These are phyloP conservation scores for Heliconius melpomene DNA, from an alignment of 1,140 invertebrate species.

Conservation along the genomic window DNA sequence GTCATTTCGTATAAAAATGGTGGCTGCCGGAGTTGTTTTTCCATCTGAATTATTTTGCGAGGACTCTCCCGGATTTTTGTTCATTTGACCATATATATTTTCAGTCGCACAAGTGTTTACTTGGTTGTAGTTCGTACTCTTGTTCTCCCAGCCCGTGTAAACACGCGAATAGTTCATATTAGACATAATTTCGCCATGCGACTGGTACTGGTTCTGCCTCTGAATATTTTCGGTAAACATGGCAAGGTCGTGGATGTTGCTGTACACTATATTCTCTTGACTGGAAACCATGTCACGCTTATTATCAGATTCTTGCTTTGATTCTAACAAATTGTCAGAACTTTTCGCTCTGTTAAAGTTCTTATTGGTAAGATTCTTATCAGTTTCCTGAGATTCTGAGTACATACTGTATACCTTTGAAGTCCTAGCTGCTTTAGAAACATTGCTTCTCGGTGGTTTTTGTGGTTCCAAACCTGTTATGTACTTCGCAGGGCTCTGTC, in stretches of 20 bases:
- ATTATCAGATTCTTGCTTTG: slow-evolving; percentile 67
- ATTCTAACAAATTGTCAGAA: slow-evolving; percentile 76
- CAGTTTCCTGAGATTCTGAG: slow-evolving; percentile 67
- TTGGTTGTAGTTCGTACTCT: slow-evolving; percentile 65
- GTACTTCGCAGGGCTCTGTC: slow-evolving; percentile 75
- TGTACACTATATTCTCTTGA: slow-evolving; percentile 78
- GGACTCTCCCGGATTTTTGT: slow-evolving; percentile 59
- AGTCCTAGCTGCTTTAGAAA: slow-evolving; percentile 75
- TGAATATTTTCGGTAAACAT: slow-evolving; percentile 76
- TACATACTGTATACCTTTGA: slow-evolving; percentile 79
- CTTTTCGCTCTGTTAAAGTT: slow-evolving; percentile 77
- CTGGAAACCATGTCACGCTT: slow-evolving; percentile 74
- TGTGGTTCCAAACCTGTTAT: slow-evolving; percentile 79
- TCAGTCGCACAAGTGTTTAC: slow-evolving; percentile 46
- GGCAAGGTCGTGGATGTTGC: slow-evolving; percentile 73
- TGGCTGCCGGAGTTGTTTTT: slow-evolving; percentile 74
- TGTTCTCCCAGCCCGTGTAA: slow-evolving; percentile 77
- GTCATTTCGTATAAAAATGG: slow-evolving; percentile 81
- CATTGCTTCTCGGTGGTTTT: slow-evolving; percentile 76
- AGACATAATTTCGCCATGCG: slow-evolving; percentile 54
- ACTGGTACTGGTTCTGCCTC: slow-evolving; percentile 68
- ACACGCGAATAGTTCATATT: slow-evolving; percentile 73
- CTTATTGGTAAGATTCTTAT: slow-evolving; percentile 66
- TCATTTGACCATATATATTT: slow-evolving; percentile 68
- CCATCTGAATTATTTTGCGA: slow-evolving; percentile 66